Base-by-base conservation (phyloP, 1,140 invertebrate genomes). In the Spodoptera litura region DNA sequence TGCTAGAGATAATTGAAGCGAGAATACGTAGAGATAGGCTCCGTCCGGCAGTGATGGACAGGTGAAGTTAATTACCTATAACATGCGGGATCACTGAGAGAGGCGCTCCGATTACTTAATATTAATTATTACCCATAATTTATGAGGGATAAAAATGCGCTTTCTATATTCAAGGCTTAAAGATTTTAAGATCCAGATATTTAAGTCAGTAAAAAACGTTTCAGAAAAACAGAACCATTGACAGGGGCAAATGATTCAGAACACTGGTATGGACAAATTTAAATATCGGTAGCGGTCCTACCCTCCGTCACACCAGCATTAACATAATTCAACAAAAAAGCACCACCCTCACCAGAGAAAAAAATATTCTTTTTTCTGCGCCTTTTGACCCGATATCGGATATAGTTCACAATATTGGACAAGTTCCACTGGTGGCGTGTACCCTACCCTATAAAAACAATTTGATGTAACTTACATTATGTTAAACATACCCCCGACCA, bases 281-380 rank as follows among this genome's bases (percentile, higher is more conserved):
- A 94, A 93, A 94, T 93, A 93, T 92, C 84, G 88, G 84, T 91
- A 89, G 86, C 87, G 79, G 86, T 79, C 83, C 78, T 79, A 78
- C 83, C 80, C 86, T 85, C 85, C 87, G 89, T 89, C 88, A 88
- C 82, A 89, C 82, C 71, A 76, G 72, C 84, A 94, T 93, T 94
- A 93, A 88, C 90, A 92, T 94, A 94, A 93, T 91, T 92, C 88
- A 88, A 88, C 88, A 89, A 90, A 94, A 92, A 94, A 91, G 83
- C 79, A 81, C 85, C 85, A 78, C 88, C 83, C 87, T 84, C 81
- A 73, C 52, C 27, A 27, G 83, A 85, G 88, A 91, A 87, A 88
- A 84, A 86, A 77, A 78, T 58, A 62, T 73, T 81, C 83, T 79
- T 86, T 89, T 90, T 91, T 91, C 79, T 80, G 83, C 75, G 71